A percentile compares a stretch with the other conserved stretches of the same genome.
phyloP scores from a whole-genome alignment of 2,797 vertebrate species.

The Meriones psammophilus region DNA sequence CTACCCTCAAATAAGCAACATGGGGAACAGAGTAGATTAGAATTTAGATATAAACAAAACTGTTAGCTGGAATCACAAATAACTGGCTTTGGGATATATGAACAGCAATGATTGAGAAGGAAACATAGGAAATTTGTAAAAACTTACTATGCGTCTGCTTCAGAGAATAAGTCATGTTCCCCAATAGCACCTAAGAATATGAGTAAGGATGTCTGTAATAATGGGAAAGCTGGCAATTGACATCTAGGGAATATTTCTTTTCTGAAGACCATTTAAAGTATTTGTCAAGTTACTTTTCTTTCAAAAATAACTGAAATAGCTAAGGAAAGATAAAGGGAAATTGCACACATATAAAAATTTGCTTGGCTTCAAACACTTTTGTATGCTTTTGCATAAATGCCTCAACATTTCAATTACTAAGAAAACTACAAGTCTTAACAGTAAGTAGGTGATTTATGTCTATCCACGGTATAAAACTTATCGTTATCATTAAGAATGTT shows the following conservation, averaged over 20 bases:
- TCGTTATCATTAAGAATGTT: background rate
- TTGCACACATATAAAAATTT: background rate
- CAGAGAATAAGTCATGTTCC: background rate
- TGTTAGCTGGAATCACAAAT: background rate
- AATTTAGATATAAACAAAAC: background rate
- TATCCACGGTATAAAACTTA: background rate
- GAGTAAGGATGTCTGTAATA: background rate
- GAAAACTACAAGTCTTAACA: background rate
- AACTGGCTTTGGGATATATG: background rate
- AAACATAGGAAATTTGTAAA: background rate
- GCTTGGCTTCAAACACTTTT: background rate
- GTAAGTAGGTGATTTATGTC: background rate
- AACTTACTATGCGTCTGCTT: background rate
- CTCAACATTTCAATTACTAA: background rate
- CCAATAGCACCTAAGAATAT: background rate
- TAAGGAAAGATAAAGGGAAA: background rate
- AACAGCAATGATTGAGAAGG: background rate
- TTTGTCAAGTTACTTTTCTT: background rate
- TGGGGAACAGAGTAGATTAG: background rate
- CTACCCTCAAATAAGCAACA: background rate
- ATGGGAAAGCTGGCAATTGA: background rate
- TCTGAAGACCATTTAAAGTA: background rate
- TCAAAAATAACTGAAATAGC: background rate
- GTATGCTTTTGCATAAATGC: background rate
- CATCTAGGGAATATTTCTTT: background rate